Evolutionary conservation across 2,888 invertebrate genomes (phyloP), one percentile per base, ranked within the genome.

Genomic region (Tridacna crocea): DNA sequence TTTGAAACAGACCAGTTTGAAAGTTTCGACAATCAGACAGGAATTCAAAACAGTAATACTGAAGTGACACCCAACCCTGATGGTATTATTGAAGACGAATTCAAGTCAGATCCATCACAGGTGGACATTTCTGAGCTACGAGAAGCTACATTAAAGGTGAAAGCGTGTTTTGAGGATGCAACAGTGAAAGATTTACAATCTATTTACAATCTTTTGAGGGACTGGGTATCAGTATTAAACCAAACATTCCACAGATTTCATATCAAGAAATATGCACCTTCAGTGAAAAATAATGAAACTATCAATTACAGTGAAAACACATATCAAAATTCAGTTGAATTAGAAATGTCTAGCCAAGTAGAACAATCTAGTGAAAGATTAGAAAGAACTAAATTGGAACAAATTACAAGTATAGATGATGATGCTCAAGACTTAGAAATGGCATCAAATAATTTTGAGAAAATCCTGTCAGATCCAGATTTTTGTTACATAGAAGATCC

Each of bases 171-270:
- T 13, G 84, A 87, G 36, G 87, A 90, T 74, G 58, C 85, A 19
- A 75, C 88, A 13, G 27, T 90, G 6, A 77, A 88, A 27, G 80
- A 89, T 75, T 81, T 85, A 27, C 83, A 58, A 17, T 48, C 65
- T 17, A 70, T 90, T 47, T 74, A 79, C 22, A 63, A 78, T 63
- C 79, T 84, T 46, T 77, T 92, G 19, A 75, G 75, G 46, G 83
- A 83, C 15, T 92, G 92, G 92, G 82, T 91, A 0, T 76, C 55
- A 47, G 83, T 88, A 24, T 80, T 92, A 15, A 88, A 90, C 75
- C 68, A 55, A 61, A 87, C 89, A 13, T 77, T 90, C 47, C 75
- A 84, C 47, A 46, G 77, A n/a, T 80, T 89, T 36, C 90, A 90
- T 72, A 66, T 82, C 15, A 74, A 61, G 66, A 80, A 68, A 60